Percentiles rank a stretch among this genome's conserved stretches.
Conservation (phyloP, 92 coral and sea anemone species). For the Paramuricea clavata region DNA sequence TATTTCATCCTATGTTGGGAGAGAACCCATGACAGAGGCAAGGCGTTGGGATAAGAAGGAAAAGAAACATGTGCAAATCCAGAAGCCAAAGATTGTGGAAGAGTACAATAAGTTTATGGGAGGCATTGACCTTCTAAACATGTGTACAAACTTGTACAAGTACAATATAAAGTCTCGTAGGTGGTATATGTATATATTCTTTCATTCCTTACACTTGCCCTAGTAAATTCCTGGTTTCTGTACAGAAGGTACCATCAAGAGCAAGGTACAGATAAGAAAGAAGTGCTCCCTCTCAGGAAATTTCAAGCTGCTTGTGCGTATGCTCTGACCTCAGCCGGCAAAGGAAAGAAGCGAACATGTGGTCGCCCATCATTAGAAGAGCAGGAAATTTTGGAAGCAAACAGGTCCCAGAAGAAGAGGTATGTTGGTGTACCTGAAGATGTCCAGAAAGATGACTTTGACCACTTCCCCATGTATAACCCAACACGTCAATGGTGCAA, state of each 20-base stretch:
- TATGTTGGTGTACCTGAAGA: slow-evolving; percentile 17
- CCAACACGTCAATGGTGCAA: slow-evolving; percentile 14
- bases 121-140: slow-evolving; percentile 22
- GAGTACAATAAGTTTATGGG: slow-evolving; percentile 21
- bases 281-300: no score
- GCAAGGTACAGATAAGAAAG: no score
- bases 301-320: no score
- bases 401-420: no score
- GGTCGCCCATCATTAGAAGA: neutral
- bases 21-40: neutral
- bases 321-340: neutral
- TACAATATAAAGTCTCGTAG: neutral
- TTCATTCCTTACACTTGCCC: neutral
- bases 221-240: slow-evolving; percentile 21
- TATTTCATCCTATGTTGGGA: neutral
- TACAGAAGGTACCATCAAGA: neutral
- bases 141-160: no score
- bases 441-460: slow-evolving; percentile 16
- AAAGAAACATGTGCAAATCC: no score
- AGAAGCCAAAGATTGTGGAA: no score
- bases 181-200: slow-evolving; percentile 11
- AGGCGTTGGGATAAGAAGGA: no score
- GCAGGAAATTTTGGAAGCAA: neutral
- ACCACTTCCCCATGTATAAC: slow-evolving; percentile 5
- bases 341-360: slow-evolving; percentile 6